Conservation (phyloP, 2,888 invertebrate genomes). For the Drosophila barbarae region DNA sequence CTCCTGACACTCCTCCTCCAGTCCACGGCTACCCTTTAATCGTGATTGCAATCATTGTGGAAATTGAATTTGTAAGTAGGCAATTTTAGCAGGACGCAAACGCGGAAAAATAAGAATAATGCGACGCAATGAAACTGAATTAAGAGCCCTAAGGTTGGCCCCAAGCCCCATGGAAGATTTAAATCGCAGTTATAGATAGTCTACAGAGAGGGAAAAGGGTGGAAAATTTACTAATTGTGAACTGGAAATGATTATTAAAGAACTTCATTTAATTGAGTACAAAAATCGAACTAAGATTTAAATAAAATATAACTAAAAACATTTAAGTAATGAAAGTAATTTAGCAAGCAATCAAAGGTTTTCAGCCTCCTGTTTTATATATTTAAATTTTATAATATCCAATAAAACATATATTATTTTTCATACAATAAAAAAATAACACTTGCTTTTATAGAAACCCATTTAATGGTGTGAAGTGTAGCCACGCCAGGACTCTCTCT, state of each 20-base stretch:
- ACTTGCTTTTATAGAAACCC: neutral
- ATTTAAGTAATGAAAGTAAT: neutral
- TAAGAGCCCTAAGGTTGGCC: constrained; percentile 35
- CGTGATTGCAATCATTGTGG: constrained; percentile 65
- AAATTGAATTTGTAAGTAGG: constrained; percentile 69
- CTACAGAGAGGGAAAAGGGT: neutral
- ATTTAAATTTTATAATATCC: too few species aligned
- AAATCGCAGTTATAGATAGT: neutral
- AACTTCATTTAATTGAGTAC: neutral
- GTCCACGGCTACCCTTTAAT: constrained; percentile 31
- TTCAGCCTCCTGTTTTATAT: too few species aligned
- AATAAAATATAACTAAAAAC: neutral
- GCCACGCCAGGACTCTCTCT: neutral
- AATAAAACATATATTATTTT: too few species aligned
- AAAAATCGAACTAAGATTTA: too few species aligned
- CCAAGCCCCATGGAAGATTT: neutral
- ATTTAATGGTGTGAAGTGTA: constrained; percentile 1
- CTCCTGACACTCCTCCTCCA: too few species aligned
- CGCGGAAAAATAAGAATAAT: constrained; percentile 60
- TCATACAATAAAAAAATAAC: too few species aligned
- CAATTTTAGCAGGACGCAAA: constrained; percentile 47
- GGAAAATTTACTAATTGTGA: neutral
- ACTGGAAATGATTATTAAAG: neutral
- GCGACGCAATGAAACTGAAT: constrained; percentile 61
- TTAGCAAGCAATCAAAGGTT: too few species aligned